phyloP scores from a whole-genome alignment of 92 coral and sea anemone genomes.

The Parazoanthus swiftii region DNA sequence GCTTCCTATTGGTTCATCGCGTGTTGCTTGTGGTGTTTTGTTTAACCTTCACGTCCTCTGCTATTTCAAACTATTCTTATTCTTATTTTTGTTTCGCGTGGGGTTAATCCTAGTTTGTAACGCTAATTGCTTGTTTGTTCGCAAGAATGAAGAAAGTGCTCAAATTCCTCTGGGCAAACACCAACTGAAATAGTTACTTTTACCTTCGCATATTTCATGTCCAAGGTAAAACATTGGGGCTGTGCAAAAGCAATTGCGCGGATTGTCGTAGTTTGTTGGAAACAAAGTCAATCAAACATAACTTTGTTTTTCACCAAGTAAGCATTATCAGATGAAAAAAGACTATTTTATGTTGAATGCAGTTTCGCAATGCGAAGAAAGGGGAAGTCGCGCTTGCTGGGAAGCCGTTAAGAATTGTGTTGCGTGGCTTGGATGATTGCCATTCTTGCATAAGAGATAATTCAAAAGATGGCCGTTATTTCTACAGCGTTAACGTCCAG shows the following conservation, averaged over 20 bases:
- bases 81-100: constrained; percentile 39
- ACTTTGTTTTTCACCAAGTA: background rate
- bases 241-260: no score
- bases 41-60: constrained; percentile 4
- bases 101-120: constrained; percentile 7
- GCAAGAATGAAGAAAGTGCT: background rate
- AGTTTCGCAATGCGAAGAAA: background rate
- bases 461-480: background rate
- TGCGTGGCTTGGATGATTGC: background rate
- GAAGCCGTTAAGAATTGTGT: background rate
- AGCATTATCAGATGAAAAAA: background rate
- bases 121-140: constrained; percentile 39
- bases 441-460: constrained; percentile 14
- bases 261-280: background rate
- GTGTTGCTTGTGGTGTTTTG: constrained; percentile 36
- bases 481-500: background rate
- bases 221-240: background rate
- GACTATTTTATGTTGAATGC: background rate
- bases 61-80: constrained; percentile 35
- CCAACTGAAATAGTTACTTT: background rate
- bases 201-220: background rate
- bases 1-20: constrained; percentile 20
- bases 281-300: background rate
- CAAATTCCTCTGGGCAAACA: background rate
- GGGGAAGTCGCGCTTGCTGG: background rate